Percentiles rank a stretch among this genome's conserved stretches.
These are phyloP conservation scores for Darevskia mixta DNA, from an alignment of 2,797 vertebrate species.

Conservation along the genomic window DNA sequence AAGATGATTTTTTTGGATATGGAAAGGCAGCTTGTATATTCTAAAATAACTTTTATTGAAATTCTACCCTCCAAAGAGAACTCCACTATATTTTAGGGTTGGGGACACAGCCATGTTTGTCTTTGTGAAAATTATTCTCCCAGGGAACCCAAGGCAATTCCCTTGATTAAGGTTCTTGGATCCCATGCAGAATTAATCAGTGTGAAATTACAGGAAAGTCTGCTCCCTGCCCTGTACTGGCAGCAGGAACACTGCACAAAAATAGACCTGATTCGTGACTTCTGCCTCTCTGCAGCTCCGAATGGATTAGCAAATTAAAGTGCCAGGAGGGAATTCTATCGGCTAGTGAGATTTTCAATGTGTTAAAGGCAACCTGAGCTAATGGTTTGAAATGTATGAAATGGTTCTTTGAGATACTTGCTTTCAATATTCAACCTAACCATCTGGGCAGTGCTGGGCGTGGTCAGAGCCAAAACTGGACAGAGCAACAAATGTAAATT, in stretches of 20 bases:
- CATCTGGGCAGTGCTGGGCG: too few species aligned
- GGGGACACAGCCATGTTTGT: conserved; percentile 1
- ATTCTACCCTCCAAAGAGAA: conserved; percentile 28
- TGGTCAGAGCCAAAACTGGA: too few species aligned
- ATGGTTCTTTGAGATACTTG: neutral
- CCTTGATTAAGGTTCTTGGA: conserved; percentile 53
- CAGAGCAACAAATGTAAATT: too few species aligned
- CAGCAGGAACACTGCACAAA: conserved; percentile 36
- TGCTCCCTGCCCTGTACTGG: conserved; percentile 11
- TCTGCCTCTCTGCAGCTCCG: neutral
- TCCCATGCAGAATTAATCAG: conserved; percentile 55
- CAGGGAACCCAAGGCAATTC: conserved; percentile 35
- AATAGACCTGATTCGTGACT: conserved; percentile 20
- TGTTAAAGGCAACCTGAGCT: neutral
- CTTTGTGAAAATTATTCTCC: conserved; percentile 31
- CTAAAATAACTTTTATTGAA: conserved; percentile 27
- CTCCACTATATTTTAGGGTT: neutral
- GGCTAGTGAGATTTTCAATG: neutral
- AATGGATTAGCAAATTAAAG: conserved; percentile 50
- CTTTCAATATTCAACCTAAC: neutral
- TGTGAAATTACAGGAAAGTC: conserved; percentile 35
- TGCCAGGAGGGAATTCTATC: neutral
- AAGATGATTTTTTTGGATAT: neutral
- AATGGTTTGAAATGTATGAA: neutral
- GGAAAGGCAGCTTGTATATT: neutral